phyloP scores from a whole-genome alignment of 1,140 invertebrate species.

The Dendrolimus kikuchii region DNA sequence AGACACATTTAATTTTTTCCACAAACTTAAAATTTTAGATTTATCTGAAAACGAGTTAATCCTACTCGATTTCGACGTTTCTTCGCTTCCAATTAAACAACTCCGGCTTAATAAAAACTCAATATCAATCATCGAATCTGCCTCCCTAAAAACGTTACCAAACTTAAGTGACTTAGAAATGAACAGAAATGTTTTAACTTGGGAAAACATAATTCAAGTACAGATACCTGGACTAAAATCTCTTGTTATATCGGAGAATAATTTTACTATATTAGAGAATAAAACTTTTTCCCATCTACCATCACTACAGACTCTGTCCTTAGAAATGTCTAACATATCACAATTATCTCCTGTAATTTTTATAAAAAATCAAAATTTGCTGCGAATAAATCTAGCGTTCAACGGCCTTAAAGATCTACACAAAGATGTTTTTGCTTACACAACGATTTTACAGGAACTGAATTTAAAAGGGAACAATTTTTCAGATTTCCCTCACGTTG shows the following conservation, averaged over 20 bases:
- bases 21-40: slow-evolving; percentile 77
- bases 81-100: slow-evolving; percentile 75
- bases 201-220: slow-evolving; percentile 58
- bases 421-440: slow-evolving; percentile 77
- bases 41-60: slow-evolving; percentile 78
- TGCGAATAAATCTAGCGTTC: slow-evolving; percentile 79
- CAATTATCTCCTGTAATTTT: slow-evolving; percentile 80
- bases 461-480: slow-evolving; percentile 82
- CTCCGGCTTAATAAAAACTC: slow-evolving; percentile 75
- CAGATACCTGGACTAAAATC: slow-evolving; percentile 70
- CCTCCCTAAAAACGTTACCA: slow-evolving; percentile 73
- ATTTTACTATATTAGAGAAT: slow-evolving; percentile 80
- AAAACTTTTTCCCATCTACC: slow-evolving; percentile 81
- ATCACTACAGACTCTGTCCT: slow-evolving; percentile 79
- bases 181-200: slow-evolving; percentile 73
- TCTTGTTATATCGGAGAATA: slow-evolving; percentile 82
- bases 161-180: slow-evolving; percentile 76
- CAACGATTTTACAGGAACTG: slow-evolving; percentile 83
- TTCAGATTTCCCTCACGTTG: slow-evolving; percentile 82
- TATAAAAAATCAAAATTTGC: slow-evolving; percentile 81
- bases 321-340: slow-evolving; percentile 80
- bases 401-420: slow-evolving; percentile 79
- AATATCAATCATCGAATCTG: slow-evolving; percentile 72
- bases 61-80: slow-evolving; percentile 75
- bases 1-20: slow-evolving; percentile 75